Conservation (phyloP, 2,888 invertebrate species). For the Sarcophaga carnaria region DNA sequence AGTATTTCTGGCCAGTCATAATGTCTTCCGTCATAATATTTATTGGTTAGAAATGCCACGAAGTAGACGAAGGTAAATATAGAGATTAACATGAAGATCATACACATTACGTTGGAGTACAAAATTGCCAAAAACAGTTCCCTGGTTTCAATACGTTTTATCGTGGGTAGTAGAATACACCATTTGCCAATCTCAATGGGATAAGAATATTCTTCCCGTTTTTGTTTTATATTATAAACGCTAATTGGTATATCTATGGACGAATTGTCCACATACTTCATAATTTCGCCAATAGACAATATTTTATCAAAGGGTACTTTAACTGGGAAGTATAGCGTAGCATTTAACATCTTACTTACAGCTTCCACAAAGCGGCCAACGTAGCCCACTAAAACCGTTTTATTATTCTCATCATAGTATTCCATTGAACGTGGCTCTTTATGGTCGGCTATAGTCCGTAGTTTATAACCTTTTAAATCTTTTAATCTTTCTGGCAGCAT, state of each 20-base stretch:
- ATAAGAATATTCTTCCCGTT: conserved; percentile 57
- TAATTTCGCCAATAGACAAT: conserved; percentile 21
- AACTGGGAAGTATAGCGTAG: conserved; percentile 31
- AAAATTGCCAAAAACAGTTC: conserved; percentile 46
- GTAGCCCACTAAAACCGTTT: conserved; percentile 49
- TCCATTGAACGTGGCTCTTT: conserved; percentile 48
- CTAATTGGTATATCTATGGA: conserved; percentile 57
- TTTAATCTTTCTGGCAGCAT: conserved; percentile 46
- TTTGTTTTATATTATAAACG: neutral
- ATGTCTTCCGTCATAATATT: neutral
- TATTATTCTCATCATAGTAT: conserved; percentile 46
- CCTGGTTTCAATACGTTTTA: neutral
- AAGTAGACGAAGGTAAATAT: conserved; percentile 39
- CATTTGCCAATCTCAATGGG: conserved; percentile 59
- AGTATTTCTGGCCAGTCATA: conserved; percentile 33
- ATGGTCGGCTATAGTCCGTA: conserved; percentile 58
- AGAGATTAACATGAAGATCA: neutral
- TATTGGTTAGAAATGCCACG: neutral
- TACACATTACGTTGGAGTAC: conserved; percentile 25
- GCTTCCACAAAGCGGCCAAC: conserved; percentile 43
- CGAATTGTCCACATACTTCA: conserved; percentile 39
- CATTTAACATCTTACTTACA: conserved; percentile 45
- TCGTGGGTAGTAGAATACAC: conserved; percentile 63
- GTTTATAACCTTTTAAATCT: conserved; percentile 51
- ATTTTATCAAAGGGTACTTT: conserved; percentile 20